Conservation (phyloP, 2,888 invertebrate species). For the Drosophila monieri region DNA sequence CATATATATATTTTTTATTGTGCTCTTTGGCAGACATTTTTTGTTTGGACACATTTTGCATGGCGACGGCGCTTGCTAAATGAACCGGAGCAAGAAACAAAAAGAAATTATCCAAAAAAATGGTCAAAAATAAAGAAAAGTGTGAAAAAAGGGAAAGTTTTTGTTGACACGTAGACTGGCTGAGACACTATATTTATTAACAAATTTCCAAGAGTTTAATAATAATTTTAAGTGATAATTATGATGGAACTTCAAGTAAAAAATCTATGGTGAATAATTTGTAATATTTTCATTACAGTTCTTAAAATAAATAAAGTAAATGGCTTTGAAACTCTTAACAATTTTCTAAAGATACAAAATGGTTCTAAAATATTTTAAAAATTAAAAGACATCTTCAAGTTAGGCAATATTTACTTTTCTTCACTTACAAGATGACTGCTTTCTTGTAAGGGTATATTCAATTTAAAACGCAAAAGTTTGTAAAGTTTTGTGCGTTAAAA, state of each 20-base stretch:
- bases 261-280: too few relatives aligned
- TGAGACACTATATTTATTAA: slow-evolving; percentile 15
- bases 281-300: too few relatives aligned
- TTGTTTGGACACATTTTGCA: slow-evolving; percentile 70
- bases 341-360: too few relatives aligned
- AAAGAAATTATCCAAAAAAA: slow-evolving; percentile 68
- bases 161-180: slow-evolving; percentile 23
- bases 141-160: slow-evolving; percentile 20
- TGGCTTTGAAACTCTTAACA: too few relatives aligned
- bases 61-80: slow-evolving; percentile 67
- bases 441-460: slow-evolving; percentile 18
- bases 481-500: slow-evolving; percentile 75
- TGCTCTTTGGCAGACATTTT: slow-evolving; percentile 57
- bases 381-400: too few relatives aligned
- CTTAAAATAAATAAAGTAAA: too few relatives aligned
- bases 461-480: slow-evolving; percentile 67
- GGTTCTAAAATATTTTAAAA: too few relatives aligned
- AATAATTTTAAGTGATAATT: too few relatives aligned
- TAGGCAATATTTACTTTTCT: background rate
- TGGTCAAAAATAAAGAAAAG: slow-evolving; percentile 27
- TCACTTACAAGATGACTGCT: background rate
- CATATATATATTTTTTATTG: slow-evolving; percentile 27
- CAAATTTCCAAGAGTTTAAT: background rate
- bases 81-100: slow-evolving; percentile 63
- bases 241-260: too few relatives aligned